Evolutionary conservation across 92 coral and sea anemone species (phyloP), one percentile per base, ranked within the genome.

Genomic region (Anthopleura xanthogrammica): DNA sequence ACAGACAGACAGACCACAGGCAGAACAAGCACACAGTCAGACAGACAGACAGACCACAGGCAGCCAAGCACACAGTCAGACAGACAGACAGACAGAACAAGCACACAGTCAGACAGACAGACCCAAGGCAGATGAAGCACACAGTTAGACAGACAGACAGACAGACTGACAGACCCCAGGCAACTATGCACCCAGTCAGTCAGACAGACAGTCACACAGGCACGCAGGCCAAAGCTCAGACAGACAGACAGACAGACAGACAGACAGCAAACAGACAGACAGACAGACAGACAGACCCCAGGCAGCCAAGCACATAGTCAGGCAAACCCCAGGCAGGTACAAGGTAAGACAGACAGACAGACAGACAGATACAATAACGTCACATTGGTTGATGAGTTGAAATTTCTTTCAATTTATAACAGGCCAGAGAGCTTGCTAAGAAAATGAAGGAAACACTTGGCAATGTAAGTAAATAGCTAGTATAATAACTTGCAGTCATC

Each of bases 341-440:
- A 4, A 3, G 8, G 52, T 48, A 4, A 48, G 54, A 29, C 36
- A 29, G 36, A 29, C 36, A 29, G 36, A 29, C 36, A 29, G 36
- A 29, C 36, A 29, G 0, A 29, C 36, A 29, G n/a, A n/a, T n/a
- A n/a, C n/a, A n/a, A n/a, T n/a, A n/a, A n/a, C n/a, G n/a, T n/a
- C n/a, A n/a, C n/a, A n/a, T n/a, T n/a, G n/a, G 52, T 48, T 48
- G 52, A 48, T 48, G 52, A 9, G 52, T 48, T 48, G 8, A 48
- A 48, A 3, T 9, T 48, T 48, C 52, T 20, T 42, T 42, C 23
- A 79, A 77, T 85, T 52, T 80, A 60, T 60, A 24, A 81, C 77
- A 86, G 92, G 80, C 86, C 43, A 77, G 92, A 75, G 92, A 82
- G 48, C 54, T 89, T 14, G 92, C 89, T 22, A 80, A 89, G 81